Conservation (phyloP, 2,888 invertebrate genomes). For the Trissolcus brochymenae region DNA sequence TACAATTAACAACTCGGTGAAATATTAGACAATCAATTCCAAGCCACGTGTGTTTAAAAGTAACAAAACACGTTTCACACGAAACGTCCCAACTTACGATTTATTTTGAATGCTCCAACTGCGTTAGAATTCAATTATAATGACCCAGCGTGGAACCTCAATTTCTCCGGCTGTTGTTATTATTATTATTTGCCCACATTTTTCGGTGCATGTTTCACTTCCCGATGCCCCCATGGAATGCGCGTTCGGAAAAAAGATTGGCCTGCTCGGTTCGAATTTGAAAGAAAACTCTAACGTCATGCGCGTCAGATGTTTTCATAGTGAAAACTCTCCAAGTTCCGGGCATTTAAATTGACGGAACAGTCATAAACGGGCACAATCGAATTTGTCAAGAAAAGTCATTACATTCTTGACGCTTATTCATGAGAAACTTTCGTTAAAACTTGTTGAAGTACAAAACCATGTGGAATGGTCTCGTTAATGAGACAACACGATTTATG, state of each 20-base stretch:
- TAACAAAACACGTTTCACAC: conserved; percentile 40
- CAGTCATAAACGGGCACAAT: conserved; percentile 9
- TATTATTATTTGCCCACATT: conserved; percentile 11
- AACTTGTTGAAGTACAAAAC: background rate
- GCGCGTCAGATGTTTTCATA: conserved; percentile 1
- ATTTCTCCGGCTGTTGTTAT: background rate
- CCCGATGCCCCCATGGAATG: background rate
- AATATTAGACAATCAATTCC: too few relatives aligned
- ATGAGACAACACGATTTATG: conserved; percentile 1
- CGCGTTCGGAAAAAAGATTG: conserved; percentile 1
- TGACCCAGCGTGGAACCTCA: conserved; percentile 11
- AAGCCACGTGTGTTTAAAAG: conserved; percentile 24
- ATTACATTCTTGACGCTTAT: conserved; percentile 1
- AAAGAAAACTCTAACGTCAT: conserved; percentile 7
- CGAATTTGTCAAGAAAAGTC: conserved; percentile 2
- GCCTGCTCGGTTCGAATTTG: conserved; percentile 6
- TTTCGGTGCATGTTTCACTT: conserved; percentile 3
- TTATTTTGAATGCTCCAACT: conserved; percentile 34
- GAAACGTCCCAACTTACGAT: conserved; percentile 30
- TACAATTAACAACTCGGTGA: too few relatives aligned
- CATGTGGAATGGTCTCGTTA: background rate
- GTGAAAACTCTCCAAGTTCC: background rate
- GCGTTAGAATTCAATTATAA: conserved; percentile 21
- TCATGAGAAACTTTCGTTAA: conserved; percentile 4
- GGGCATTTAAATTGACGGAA: conserved; percentile 11